These are phyloP conservation scores for Sylvilagus bachmani DNA, from an alignment of 2,113 vertebrate species.

Conservation along the genomic window DNA sequence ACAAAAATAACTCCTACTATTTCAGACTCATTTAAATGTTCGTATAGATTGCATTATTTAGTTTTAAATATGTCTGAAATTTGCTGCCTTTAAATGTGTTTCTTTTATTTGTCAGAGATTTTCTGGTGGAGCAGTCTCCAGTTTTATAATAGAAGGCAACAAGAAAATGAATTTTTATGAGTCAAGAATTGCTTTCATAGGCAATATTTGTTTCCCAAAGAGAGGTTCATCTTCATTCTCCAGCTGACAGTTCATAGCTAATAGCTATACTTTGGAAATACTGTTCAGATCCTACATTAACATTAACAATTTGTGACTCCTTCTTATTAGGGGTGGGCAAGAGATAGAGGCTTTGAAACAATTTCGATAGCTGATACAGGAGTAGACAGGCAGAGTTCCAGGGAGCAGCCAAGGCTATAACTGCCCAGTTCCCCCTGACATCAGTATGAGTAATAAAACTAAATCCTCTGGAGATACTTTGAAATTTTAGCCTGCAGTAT, in stretches of 20 bases:
- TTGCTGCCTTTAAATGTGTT: conserved; percentile 36
- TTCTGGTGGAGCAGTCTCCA: background rate
- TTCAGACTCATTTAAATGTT: conserved; percentile 35
- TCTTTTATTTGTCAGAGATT: conserved; percentile 53
- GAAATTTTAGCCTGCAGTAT: conserved; percentile 64
- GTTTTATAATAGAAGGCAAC: conserved; percentile 35
- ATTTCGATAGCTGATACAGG: conserved; percentile 55
- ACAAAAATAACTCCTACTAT: conserved; percentile 3
- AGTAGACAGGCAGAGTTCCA: conserved; percentile 22
- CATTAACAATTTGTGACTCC: conserved; percentile 42
- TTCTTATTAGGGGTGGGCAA: background rate
- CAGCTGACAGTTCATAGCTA: background rate
- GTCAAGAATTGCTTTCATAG: background rate
- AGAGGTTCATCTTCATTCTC: background rate
- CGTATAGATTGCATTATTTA: background rate
- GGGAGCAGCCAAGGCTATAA: conserved; percentile 9
- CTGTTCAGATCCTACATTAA: conserved; percentile 41
- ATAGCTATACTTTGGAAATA: background rate
- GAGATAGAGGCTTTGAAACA: conserved; percentile 33
- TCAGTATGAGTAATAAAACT: conserved; percentile 49
- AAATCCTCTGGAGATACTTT: conserved; percentile 64
- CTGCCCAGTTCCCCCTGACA: conserved; percentile 48
- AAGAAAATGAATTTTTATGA: conserved; percentile 50
- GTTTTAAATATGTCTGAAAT: background rate
- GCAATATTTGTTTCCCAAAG: conserved; percentile 29